Evolutionary conservation across 2,888 invertebrate species (phyloP).

Genomic region (Protophormia terraenovae): DNA sequence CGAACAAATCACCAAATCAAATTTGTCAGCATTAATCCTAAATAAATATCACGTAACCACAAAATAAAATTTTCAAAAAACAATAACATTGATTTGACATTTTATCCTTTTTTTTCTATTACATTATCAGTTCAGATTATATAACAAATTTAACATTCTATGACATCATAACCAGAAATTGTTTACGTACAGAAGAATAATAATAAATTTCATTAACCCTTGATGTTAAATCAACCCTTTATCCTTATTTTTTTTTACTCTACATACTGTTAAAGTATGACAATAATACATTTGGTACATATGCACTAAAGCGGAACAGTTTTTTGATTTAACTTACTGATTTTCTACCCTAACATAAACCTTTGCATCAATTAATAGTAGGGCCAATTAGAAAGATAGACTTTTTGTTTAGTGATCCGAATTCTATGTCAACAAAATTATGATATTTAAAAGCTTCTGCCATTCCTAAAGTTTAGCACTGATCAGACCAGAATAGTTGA

Average conservation of each 20-base stretch:
- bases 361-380: too few species aligned
- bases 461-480: too few species aligned
- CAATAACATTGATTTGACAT: constrained; percentile 76
- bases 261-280: background rate
- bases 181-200: background rate
- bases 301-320: too few species aligned
- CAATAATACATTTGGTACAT: too few species aligned
- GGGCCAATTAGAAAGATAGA: too few species aligned
- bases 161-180: constrained; percentile 58
- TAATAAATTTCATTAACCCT: constrained; percentile 54
- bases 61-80: constrained; percentile 51
- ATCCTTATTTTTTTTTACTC: background rate
- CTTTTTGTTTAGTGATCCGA: too few species aligned
- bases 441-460: too few species aligned
- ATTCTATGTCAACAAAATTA: too few species aligned
- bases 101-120: constrained; percentile 43
- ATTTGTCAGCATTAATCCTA: constrained; percentile 66
- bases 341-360: too few species aligned
- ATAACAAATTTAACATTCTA: constrained; percentile 30
- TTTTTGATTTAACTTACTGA: too few species aligned
- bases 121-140: constrained; percentile 4
- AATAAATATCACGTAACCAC: constrained; percentile 64
- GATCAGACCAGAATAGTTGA: too few species aligned
- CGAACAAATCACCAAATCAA: constrained; percentile 46
- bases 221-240: constrained; percentile 41